Evolutionary conservation across 2,888 invertebrate genomes (phyloP).

Genomic region (Lampropteryx suffumata): DNA sequence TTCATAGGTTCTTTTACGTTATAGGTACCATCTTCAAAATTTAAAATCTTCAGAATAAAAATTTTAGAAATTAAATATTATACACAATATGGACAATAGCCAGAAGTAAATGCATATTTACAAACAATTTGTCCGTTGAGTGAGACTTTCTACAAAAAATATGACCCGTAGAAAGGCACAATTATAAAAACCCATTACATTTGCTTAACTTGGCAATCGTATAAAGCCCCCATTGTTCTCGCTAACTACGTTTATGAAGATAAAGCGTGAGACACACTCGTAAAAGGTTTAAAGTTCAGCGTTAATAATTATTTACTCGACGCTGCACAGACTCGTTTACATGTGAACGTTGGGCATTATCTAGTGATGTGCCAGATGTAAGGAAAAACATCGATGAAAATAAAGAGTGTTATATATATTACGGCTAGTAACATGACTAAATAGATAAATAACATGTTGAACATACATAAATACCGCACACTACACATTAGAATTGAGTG

Average conservation of each 20-base stretch:
- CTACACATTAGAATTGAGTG: too few species aligned
- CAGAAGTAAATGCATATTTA: too few species aligned
- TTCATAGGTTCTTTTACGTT: too few species aligned
- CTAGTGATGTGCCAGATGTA: conserved; percentile 13
- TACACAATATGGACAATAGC: not conserved
- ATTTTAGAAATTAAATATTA: not conserved
- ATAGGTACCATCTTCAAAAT: too few species aligned
- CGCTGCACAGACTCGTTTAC: conserved; percentile 44
- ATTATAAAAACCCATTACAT: conserved; percentile 22
- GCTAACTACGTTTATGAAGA: conserved; percentile 31
- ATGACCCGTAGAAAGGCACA: conserved; percentile 8
- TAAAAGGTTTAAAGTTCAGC: conserved; percentile 38
- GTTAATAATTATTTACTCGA: conserved; percentile 46
- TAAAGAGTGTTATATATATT: too few species aligned
- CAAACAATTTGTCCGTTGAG: too few species aligned
- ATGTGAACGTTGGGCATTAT: conserved; percentile 32
- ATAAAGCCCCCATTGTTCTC: conserved; percentile 24
- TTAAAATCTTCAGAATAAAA: not conserved
- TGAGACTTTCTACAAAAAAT: not conserved
- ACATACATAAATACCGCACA: too few species aligned
- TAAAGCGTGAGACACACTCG: conserved; percentile 38
- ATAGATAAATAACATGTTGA: too few species aligned
- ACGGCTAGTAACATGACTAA: too few species aligned
- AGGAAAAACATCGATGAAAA: not conserved
- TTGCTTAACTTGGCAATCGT: conserved; percentile 25